Evolutionary conservation across 2,888 invertebrate genomes (phyloP), one percentile per base, ranked within the genome.

Genomic region (Callinectes sapidus): DNA sequence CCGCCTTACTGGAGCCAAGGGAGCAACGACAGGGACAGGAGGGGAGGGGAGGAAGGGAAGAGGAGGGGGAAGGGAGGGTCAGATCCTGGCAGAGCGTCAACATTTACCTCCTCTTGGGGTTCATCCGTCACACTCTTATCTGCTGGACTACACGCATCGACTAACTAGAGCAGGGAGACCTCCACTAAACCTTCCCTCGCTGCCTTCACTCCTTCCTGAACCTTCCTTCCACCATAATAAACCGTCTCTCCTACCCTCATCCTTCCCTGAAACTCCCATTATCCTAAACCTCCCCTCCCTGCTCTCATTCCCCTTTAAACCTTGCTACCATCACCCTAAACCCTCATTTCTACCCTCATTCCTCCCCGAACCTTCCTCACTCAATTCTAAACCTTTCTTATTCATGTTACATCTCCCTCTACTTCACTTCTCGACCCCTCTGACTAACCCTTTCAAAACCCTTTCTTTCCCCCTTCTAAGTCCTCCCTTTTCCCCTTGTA

Each of bases 61-160:
- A 5, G n/a, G 66, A 5, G n/a, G n/a, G n/a, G 32, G 32, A 32
- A 10, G 35, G 35, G 14, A 14, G 81, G 81, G 35, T 81, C 81
- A 81, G 81, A 18, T 32, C 35, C 81, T 81, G 81, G 81, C 81
- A 81, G 32, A 35, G 35, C 81, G 81, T 81, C 87, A 32, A 48
- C 55, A 54, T 88, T 48, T 88, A 32, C 32, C 48, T 48, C 55
- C 32, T 55, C 32, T 6, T 54, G 28, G 28, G 48, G 55, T 54
- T 88, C 87, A 55, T 32, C 54, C 87, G 54, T 88, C 81, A 81
- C 81, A 13, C 81, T n/a, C 28, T 66, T 89, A 35, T 71, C 66
- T 89, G 32, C n/a, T 23, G 23, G 61, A 16, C 89, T 89, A 55
- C 54, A 39, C 55, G 61, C 61, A 28, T 28, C 23, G 48, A 35